phyloP scores from a whole-genome alignment of 2,888 invertebrate species.

The Ectropis crepuscularia region DNA sequence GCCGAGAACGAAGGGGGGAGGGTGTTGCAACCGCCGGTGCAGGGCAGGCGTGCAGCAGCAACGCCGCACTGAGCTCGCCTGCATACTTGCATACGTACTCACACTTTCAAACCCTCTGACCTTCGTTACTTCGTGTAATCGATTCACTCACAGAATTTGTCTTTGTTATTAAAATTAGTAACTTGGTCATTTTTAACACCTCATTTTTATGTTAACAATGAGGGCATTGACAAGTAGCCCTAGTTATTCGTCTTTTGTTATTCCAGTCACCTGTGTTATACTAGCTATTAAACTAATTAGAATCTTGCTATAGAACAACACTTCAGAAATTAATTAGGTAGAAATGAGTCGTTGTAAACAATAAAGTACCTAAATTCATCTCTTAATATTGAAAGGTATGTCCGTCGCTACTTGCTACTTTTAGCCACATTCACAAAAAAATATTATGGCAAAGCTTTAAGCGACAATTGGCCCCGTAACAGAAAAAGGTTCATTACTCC shows the following conservation, averaged over 20 bases:
- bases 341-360: no score
- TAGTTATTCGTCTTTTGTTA: conserved; percentile 22
- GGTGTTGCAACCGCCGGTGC: conserved; percentile 84
- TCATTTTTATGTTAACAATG: conserved; percentile 34
- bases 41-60: conserved; percentile 85
- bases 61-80: conserved; percentile 83
- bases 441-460: conserved; percentile 80
- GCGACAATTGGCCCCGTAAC: conserved; percentile 73
- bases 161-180: conserved; percentile 73
- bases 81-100: conserved; percentile 83
- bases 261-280: conserved; percentile 24
- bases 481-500: conserved; percentile 84
- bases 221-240: conserved; percentile 19
- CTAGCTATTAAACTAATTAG: conserved; percentile 17
- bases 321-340: no score
- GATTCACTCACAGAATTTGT: conserved; percentile 73
- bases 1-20: conserved; percentile 83
- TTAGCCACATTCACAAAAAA: conserved; percentile 51
- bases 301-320: conserved; percentile 5
- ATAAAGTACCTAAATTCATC: no score
- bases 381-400: no score
- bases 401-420: no score
- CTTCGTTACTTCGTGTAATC: conserved; percentile 77
- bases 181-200: conserved; percentile 53
- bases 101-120: conserved; percentile 80